Conservation (phyloP, 2,113 vertebrate genomes). For the Anthoscopus minutus region DNA sequence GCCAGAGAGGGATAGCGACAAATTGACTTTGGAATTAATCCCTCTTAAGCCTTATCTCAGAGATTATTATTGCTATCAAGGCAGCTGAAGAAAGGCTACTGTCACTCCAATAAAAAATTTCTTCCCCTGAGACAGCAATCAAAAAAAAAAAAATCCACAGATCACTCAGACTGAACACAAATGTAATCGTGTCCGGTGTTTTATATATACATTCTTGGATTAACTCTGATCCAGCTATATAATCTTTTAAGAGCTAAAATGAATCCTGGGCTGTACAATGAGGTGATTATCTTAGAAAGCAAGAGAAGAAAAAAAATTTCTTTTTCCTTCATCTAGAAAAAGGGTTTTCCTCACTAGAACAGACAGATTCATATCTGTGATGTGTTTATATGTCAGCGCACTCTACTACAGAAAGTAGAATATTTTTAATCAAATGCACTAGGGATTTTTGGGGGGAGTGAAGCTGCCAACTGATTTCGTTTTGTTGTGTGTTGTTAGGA, state of each 20-base stretch:
- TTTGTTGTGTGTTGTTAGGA: neutral
- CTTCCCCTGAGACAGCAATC: neutral
- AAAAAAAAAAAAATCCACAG: neutral
- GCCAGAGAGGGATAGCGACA: neutral
- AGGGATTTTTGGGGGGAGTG: neutral
- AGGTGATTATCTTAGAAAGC: constrained; percentile 4
- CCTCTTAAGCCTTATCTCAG: neutral
- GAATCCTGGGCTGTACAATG: neutral
- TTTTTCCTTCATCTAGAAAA: neutral
- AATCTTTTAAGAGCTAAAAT: constrained; percentile 55
- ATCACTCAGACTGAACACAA: neutral
- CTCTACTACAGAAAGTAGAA: neutral
- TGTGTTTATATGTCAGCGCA: neutral
- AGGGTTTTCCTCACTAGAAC: neutral
- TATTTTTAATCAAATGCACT: neutral
- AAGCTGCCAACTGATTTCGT: neutral
- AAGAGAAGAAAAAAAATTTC: neutral
- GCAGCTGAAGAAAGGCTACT: constrained; percentile 19
- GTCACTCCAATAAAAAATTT: neutral
- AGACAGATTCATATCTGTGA: neutral
- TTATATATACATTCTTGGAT: constrained; percentile 27
- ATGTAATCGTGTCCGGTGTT: neutral
- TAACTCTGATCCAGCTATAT: constrained; percentile 42
- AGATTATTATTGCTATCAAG: neutral
- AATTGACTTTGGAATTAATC: constrained; percentile 2